These are phyloP conservation scores for Corythoichthys haematopterus DNA, from an alignment of 2,113 vertebrate genomes.

Conservation along the genomic window DNA sequence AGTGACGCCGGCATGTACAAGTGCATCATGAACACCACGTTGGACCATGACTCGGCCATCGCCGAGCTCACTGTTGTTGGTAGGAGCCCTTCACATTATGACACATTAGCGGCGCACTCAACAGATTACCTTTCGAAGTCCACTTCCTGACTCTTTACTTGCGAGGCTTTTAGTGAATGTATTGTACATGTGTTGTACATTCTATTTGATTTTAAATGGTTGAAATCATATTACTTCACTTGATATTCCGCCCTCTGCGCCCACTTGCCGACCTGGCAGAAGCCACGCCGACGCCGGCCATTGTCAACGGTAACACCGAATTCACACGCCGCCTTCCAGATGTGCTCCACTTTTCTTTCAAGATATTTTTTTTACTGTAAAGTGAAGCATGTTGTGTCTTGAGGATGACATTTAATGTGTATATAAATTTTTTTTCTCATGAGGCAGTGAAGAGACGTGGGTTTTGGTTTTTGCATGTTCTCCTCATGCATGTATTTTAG, in stretches of 20 bases:
- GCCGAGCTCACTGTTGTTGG: conserved; percentile 89
- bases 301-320: conserved; percentile 88
- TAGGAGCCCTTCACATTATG: conserved; percentile 59
- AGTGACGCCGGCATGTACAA: conserved; percentile 85
- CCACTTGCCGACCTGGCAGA: conserved; percentile 85
- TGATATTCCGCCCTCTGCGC: conserved; percentile 68
- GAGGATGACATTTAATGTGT: conserved; percentile 14
- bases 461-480: too few species aligned
- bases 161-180: conserved; percentile 8
- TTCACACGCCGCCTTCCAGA: conserved; percentile 44
- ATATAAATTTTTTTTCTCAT: background rate
- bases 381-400: conserved; percentile 50
- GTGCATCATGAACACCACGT: conserved; percentile 87
- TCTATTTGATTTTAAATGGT: conserved; percentile 33
- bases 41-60: conserved; percentile 89
- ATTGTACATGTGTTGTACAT: conserved; percentile 21
- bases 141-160: conserved; percentile 29
- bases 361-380: conserved; percentile 35
- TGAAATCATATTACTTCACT: conserved; percentile 70
- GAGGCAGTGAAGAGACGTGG: background rate
- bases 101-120: background rate
- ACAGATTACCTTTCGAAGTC: conserved; percentile 25
- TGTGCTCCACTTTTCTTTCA: conserved; percentile 24
- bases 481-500: background rate
- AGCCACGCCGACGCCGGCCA: conserved; percentile 84